Percentiles rank a stretch among this genome's conserved stretches.
phyloP scores from a whole-genome alignment of 2,113 vertebrate genomes.

The Brachypteracias leptosomus region DNA sequence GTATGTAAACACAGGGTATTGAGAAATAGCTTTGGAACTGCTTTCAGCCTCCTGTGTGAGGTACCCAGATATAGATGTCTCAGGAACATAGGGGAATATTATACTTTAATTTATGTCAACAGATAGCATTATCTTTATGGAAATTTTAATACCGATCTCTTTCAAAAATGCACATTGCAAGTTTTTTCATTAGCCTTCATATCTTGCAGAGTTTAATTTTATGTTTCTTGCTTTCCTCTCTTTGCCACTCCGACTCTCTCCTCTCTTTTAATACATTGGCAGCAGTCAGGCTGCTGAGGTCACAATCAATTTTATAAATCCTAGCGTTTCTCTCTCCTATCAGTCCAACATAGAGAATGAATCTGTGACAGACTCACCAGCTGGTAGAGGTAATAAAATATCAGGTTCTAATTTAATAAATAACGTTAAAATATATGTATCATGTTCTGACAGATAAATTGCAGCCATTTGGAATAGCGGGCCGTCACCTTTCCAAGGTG shows the following conservation, averaged over 20 bases:
- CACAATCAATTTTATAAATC: neutral
- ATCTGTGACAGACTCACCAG: neutral
- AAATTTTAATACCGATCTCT: neutral
- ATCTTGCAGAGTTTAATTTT: neutral
- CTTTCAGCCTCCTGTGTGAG: neutral
- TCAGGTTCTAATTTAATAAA: slow-evolving; percentile 17
- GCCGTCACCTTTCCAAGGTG: neutral
- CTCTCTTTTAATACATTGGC: neutral
- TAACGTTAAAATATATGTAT: slow-evolving; percentile 20
- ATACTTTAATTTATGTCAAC: neutral
- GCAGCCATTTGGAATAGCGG: slow-evolving; percentile 15
- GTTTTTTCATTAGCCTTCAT: fast-evolving
- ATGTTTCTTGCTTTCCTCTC: neutral
- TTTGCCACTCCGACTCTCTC: neutral
- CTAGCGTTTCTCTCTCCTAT: neutral
- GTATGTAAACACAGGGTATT: neutral
- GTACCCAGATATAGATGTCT: neutral
- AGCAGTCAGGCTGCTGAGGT: neutral
- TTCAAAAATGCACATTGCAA: neutral
- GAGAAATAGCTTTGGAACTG: neutral
- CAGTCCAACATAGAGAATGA: neutral
- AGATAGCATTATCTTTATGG: neutral
- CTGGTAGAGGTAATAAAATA: slow-evolving; percentile 49
- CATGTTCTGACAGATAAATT: slow-evolving; percentile 51
- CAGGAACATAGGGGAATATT: neutral